phyloP scores from a whole-genome alignment of 2,113 vertebrate species.

The Irena cyanogastra region DNA sequence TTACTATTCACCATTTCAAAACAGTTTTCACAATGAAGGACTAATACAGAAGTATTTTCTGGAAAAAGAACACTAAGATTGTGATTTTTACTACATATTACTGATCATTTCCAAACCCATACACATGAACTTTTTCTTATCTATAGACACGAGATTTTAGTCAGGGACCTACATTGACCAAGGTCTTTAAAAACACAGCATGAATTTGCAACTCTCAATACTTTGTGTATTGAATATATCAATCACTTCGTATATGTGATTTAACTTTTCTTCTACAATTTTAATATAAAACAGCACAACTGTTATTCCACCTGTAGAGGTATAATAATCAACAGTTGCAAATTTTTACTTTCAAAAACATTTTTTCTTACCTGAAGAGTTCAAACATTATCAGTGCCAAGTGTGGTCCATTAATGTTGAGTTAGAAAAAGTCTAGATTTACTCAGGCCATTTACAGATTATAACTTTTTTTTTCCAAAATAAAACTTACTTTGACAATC shows the following conservation, averaged over 20 bases:
- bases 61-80: neutral
- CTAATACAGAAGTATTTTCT: neutral
- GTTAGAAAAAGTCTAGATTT: neutral
- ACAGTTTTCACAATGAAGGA: neutral
- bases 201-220: neutral
- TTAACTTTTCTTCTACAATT: neutral
- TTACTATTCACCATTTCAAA: neutral
- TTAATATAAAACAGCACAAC: neutral
- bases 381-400: neutral
- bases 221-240: neutral
- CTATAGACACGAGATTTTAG: neutral
- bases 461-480: neutral
- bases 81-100: neutral
- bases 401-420: neutral
- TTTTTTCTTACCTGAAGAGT: neutral
- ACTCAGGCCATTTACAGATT: neutral
- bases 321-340: neutral
- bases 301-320: neutral
- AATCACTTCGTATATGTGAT: neutral
- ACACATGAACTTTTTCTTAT: neutral
- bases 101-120: neutral
- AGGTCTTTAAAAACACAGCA: neutral
- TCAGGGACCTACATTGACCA: neutral
- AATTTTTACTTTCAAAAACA: neutral
- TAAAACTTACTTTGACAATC: neutral